Evolutionary conservation across 2,113 vertebrate genomes (phyloP).

Genomic region (Plecotus auritus): DNA sequence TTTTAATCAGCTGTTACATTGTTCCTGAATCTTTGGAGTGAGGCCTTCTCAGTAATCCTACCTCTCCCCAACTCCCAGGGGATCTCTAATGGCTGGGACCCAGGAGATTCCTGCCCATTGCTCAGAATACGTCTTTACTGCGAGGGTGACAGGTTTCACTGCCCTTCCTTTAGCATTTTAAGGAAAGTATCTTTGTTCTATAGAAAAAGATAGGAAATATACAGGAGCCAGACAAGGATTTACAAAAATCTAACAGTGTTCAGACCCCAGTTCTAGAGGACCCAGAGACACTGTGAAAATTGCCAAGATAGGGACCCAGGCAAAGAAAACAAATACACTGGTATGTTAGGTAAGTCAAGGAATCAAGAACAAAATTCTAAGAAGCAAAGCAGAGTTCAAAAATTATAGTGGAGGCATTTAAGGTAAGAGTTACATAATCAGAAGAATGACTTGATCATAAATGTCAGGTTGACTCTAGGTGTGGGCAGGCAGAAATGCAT

Average conservation of each 20-base stretch:
- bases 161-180: background rate
- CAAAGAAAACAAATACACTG: background rate
- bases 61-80: too few relatives aligned
- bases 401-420: background rate
- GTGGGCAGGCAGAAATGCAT: background rate
- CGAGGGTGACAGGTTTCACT: background rate
- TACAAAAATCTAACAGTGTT: background rate
- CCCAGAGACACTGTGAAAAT: background rate
- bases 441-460: background rate
- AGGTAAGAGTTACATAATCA: background rate
- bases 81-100: background rate
- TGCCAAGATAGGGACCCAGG: background rate
- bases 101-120: background rate
- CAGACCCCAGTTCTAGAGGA: background rate
- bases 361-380: background rate
- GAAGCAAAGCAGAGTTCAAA: background rate
- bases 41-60: background rate
- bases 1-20: background rate
- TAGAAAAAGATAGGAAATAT: background rate
- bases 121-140: background rate
- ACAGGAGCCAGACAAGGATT: background rate
- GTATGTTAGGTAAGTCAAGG: background rate
- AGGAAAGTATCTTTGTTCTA: background rate
- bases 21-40: background rate
- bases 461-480: background rate